Evolutionary conservation across 2,797 vertebrate genomes (phyloP).

Genomic region (Rhinatrema bivittatum): DNA sequence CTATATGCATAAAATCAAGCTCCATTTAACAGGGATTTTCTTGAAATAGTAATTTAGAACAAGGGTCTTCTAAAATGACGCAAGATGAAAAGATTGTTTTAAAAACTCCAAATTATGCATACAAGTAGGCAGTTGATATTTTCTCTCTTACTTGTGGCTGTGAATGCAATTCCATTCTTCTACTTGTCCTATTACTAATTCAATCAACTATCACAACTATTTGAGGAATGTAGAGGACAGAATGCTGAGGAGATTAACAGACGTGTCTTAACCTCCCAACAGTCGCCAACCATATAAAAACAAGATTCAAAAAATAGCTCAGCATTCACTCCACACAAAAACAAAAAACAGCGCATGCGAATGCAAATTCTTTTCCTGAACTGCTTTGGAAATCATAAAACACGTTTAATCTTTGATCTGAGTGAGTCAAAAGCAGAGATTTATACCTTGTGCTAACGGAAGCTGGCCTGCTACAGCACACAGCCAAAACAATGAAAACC

Average conservation of each 20-base stretch:
- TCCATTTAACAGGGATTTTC: background rate
- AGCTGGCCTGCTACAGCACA: too few species aligned
- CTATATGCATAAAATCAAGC: background rate
- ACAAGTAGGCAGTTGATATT: constrained; percentile 21
- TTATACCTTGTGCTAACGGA: rapidly evolving
- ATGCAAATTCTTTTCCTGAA: constrained; percentile 16
- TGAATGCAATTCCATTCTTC: constrained; percentile 48
- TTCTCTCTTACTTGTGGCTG: constrained; percentile 10
- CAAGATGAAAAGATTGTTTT: constrained; percentile 15
- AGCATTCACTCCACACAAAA: constrained; percentile 50
- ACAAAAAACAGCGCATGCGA: background rate
- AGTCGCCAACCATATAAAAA: constrained; percentile 46
- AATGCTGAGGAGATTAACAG: constrained; percentile 30
- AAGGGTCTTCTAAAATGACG: constrained; percentile 7
- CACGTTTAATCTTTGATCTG: constrained; percentile 21
- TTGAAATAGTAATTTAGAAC: background rate
- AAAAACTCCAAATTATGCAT: constrained; percentile 17
- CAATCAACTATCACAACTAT: constrained; percentile 57
- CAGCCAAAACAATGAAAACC: too few species aligned
- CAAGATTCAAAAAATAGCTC: constrained; percentile 57
- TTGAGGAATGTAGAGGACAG: constrained; percentile 70
- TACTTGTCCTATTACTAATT: constrained; percentile 53
- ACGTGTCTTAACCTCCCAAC: constrained; percentile 46
- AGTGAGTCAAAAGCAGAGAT: constrained; percentile 1
- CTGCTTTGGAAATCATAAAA: constrained; percentile 10